These are phyloP conservation scores for Thalassophryne amazonica DNA, from an alignment of 2,797 vertebrate species.

Conservation along the genomic window DNA sequence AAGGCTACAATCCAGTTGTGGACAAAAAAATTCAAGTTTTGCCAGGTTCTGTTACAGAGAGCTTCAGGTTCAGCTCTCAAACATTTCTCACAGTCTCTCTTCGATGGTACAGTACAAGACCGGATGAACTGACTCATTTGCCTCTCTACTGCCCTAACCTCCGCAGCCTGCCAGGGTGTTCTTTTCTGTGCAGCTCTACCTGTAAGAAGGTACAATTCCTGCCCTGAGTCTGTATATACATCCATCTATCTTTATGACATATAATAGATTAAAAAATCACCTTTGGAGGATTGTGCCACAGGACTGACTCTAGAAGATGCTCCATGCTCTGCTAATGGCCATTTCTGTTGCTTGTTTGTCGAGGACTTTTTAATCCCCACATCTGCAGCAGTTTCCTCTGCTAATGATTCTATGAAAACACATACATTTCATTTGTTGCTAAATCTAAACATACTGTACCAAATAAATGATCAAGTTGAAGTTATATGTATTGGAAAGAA, in stretches of 20 bases:
- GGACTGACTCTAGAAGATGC: neutral
- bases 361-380: no score
- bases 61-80: constrained; percentile 41
- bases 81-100: constrained; percentile 46
- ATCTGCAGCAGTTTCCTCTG: no score
- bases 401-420: no score
- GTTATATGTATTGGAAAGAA: no score
- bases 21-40: constrained; percentile 11
- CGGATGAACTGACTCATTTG: neutral
- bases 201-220: neutral
- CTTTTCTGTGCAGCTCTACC: neutral
- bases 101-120: constrained; percentile 24
- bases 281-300: constrained; percentile 1
- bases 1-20: constrained; percentile 2
- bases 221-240: neutral
- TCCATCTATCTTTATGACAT: no score
- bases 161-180: neutral
- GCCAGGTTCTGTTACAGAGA: constrained; percentile 29
- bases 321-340: neutral
- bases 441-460: no score
- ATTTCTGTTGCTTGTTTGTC: no score
- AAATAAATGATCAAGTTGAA: no score
- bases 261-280: neutral
- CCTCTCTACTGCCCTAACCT: neutral
- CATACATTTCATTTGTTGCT: no score